phyloP scores from a whole-genome alignment of 2,113 vertebrate genomes.

The Callorhinus ursinus region DNA sequence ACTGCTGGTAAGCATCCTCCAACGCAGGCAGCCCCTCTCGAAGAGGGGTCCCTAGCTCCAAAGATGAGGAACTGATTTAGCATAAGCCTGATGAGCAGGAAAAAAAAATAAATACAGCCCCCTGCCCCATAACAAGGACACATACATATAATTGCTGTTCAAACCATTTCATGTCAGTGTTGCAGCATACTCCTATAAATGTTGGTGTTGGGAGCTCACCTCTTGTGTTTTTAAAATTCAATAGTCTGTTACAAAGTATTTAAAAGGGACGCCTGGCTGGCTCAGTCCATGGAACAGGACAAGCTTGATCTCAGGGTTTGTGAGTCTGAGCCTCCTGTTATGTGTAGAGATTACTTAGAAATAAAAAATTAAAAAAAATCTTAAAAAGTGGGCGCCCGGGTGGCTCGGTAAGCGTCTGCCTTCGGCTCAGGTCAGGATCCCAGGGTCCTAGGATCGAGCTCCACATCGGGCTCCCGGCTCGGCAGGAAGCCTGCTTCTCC shows the following conservation, averaged over 20 bases:
- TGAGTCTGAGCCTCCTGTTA: not conserved
- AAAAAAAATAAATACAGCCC: not conserved
- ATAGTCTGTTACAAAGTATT: not conserved
- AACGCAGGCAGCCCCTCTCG: not conserved
- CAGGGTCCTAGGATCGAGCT: too few relatives aligned
- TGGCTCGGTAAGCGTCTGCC: too few relatives aligned
- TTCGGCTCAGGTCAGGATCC: too few relatives aligned
- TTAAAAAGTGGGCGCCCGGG: too few relatives aligned
- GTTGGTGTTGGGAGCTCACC: not conserved
- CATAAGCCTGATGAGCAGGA: accelerated
- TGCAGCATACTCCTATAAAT: not conserved
- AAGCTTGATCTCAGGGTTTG: not conserved
- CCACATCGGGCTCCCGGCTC: too few relatives aligned
- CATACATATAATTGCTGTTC: not conserved
- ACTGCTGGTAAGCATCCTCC: not conserved
- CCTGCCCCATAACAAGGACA: not conserved
- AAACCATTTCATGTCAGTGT: not conserved
- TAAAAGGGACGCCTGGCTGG: not conserved
- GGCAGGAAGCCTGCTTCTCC: too few relatives aligned
- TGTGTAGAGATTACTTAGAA: not conserved
- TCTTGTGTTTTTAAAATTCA: not conserved
- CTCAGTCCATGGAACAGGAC: not conserved
- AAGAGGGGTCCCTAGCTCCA: too few relatives aligned
- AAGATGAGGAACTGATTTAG: not conserved
- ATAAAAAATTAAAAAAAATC: not conserved